Conservation (phyloP, 2,888 invertebrate species). For the Lysandra bellargus region DNA sequence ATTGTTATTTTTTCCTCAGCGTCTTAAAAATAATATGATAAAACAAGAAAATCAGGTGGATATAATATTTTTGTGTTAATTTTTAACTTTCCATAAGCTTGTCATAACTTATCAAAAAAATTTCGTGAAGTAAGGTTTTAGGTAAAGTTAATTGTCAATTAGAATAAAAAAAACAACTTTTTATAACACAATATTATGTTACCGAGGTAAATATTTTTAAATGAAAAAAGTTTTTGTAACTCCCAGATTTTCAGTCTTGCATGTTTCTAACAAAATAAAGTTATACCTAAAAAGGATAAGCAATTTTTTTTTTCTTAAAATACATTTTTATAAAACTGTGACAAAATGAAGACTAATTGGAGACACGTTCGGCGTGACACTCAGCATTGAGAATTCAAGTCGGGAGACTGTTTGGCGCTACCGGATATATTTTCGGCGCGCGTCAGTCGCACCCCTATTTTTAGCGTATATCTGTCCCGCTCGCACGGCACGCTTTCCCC, state of each 20-base stretch:
- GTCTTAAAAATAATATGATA: too few species aligned
- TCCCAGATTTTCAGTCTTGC: background rate
- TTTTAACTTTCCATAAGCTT: background rate
- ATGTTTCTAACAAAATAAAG: background rate
- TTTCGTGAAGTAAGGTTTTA: background rate
- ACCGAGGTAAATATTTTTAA: too few species aligned
- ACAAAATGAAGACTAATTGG: background rate
- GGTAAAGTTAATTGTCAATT: background rate
- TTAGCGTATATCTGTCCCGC: slow-evolving; percentile 55
- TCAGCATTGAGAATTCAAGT: slow-evolving; percentile 47
- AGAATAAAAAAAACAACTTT: background rate
- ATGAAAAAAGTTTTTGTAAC: background rate
- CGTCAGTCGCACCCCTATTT: slow-evolving; percentile 59
- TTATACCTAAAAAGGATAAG: background rate
- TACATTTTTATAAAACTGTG: background rate
- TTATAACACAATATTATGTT: too few species aligned
- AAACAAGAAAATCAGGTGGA: too few species aligned
- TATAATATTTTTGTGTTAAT: too few species aligned
- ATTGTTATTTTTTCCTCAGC: too few species aligned
- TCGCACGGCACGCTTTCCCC: slow-evolving; percentile 62
- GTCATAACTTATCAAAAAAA: background rate
- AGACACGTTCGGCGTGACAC: background rate
- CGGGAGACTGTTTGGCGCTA: slow-evolving; percentile 78
- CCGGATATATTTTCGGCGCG: slow-evolving; percentile 59
- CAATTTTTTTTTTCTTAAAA: background rate